phyloP scores from a whole-genome alignment of 2,113 vertebrate species.

The Girardinichthys multiradiatus region DNA sequence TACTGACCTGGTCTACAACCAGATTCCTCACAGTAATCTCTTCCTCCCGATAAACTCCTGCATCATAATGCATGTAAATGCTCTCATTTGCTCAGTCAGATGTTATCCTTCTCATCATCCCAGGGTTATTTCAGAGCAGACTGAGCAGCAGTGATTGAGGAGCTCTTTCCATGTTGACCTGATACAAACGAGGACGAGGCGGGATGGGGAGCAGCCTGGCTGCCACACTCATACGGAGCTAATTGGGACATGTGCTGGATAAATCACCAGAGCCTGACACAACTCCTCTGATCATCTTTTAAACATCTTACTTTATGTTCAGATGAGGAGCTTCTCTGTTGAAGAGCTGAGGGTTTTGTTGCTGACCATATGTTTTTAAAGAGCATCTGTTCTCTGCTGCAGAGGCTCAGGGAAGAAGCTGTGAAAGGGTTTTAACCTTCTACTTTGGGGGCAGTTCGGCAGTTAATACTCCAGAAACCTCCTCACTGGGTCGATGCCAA shows the following conservation, averaged over 20 bases:
- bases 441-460: slow-evolving; percentile 52
- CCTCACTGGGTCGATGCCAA: slow-evolving; percentile 61
- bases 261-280: slow-evolving; percentile 52
- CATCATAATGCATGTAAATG: not conserved
- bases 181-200: slow-evolving; percentile 57
- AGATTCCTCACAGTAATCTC: too few species aligned
- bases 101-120: too few species aligned
- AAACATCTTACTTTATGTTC: slow-evolving; percentile 18
- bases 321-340: slow-evolving; percentile 20
- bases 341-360: slow-evolving; percentile 27
- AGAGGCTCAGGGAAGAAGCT: slow-evolving; percentile 29
- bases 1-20: too few species aligned
- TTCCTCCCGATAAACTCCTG: not conserved
- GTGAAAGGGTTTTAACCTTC: slow-evolving; percentile 68
- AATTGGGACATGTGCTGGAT: slow-evolving; percentile 75
- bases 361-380: slow-evolving; percentile 59
- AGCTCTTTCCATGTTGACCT: slow-evolving; percentile 57
- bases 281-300: slow-evolving; percentile 49
- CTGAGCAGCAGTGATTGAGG: slow-evolving; percentile 41
- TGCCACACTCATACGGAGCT: slow-evolving; percentile 63
- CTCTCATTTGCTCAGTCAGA: too few species aligned
- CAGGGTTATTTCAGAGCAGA: not conserved
- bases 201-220: slow-evolving; percentile 60
- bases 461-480: slow-evolving; percentile 68
- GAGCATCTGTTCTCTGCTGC: slow-evolving; percentile 55